Evolutionary conservation across 37 sponge, comb jelly and placozoan genomes (phyloP).

Genomic region (Eunapius fragilis): DNA sequence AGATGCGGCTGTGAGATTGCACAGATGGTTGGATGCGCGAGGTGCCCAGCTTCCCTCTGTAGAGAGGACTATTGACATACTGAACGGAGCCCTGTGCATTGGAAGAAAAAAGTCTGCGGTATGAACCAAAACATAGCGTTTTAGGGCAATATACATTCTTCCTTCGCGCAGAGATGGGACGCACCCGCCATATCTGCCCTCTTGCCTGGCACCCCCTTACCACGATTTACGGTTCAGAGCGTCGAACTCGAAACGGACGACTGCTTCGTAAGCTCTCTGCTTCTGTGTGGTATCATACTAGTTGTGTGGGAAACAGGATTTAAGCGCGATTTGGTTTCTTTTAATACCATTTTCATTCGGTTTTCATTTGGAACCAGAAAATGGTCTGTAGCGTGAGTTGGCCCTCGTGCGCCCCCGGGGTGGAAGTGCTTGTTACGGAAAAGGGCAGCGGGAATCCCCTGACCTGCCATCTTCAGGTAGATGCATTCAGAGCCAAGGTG

Average conservation of each 20-base stretch:
- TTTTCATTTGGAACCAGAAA: neutral
- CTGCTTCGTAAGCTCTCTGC: neutral
- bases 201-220: constrained; percentile 19
- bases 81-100: constrained; percentile 6
- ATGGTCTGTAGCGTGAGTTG: constrained; percentile 2
- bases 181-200: neutral
- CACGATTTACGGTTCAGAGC: constrained; percentile 5
- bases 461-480: constrained; percentile 21
- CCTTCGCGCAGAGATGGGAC: constrained; percentile 5
- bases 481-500: constrained; percentile 31
- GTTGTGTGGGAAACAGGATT: too few species aligned
- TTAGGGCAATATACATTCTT: neutral
- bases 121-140: too few species aligned
- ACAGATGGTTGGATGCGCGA: constrained; percentile 19
- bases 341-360: neutral
- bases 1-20: neutral
- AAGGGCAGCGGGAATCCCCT: neutral
- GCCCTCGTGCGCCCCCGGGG: constrained; percentile 31
- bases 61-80: neutral
- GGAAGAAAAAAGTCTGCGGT: too few species aligned
- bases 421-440: constrained; percentile 17
- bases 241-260: neutral
- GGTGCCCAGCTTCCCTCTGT: neutral
- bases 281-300: neutral
- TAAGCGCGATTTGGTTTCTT: too few species aligned